Percentiles rank a stretch among this genome's conserved stretches.
phyloP scores from a whole-genome alignment of 1,140 invertebrate species.

The Penaeus chinensis region DNA sequence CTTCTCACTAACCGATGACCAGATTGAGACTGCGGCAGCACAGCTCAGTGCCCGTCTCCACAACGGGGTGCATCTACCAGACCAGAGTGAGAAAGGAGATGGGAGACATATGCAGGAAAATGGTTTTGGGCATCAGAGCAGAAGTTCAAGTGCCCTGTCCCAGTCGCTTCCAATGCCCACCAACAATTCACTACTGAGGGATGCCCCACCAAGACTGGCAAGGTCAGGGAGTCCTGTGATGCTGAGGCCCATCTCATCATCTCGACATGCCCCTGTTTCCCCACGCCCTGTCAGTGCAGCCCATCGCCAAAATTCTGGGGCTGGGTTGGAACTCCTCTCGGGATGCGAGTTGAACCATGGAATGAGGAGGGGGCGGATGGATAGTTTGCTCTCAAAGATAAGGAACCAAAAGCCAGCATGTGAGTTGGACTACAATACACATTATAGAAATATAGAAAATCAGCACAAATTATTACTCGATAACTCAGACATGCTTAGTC shows the following conservation, averaged over 20 bases:
- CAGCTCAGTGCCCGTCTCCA: too few species aligned
- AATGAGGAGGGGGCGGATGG: conserved; percentile 39
- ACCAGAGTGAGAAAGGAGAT: too few species aligned
- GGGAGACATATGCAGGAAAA: background rate
- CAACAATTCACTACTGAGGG: too few species aligned
- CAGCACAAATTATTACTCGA: conserved; percentile 44
- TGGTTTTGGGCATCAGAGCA: too few species aligned
- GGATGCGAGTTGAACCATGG: conserved; percentile 28
- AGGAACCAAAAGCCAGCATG: conserved; percentile 59
- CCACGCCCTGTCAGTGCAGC: too few species aligned
- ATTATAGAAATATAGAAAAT: conserved; percentile 47
- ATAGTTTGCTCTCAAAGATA: conserved; percentile 54
- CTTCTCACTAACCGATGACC: conserved; percentile 60
- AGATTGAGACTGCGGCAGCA: background rate
- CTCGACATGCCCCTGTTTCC: too few species aligned
- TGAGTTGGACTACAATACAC: conserved; percentile 51
- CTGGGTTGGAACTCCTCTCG: conserved; percentile 3
- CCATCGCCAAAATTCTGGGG: background rate
- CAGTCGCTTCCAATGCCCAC: too few species aligned
- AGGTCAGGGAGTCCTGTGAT: conserved; percentile 28
- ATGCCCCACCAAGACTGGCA: background rate
- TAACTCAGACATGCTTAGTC: conserved; percentile 35
- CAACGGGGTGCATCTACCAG: too few species aligned
- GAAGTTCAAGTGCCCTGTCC: too few species aligned
- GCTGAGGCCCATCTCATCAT: conserved; percentile 18